Conservation (phyloP, 2,888 invertebrate species). For the Polia nebulosa region DNA sequence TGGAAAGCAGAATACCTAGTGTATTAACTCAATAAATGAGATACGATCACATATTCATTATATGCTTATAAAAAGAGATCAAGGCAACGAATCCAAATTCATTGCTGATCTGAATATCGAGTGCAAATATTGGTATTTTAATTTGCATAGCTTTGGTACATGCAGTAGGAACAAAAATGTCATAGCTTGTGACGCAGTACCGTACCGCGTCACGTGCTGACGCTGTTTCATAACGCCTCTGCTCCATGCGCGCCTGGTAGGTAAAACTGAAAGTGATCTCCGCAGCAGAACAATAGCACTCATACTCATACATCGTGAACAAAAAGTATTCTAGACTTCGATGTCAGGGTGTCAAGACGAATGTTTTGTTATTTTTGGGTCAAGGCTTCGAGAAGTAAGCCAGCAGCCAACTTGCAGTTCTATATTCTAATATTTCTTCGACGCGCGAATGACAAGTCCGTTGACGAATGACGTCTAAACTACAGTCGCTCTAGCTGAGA, state of each 20-base stretch:
- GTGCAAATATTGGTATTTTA: slow-evolving; percentile 43
- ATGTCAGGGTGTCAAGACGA: slow-evolving; percentile 83
- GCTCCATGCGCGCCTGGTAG: slow-evolving; percentile 16
- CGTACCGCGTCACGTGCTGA: slow-evolving; percentile 54
- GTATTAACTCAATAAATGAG: slow-evolving; percentile 38
- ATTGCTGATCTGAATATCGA: slow-evolving; percentile 39
- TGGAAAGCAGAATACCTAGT: slow-evolving; percentile 27
- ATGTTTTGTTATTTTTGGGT: slow-evolving; percentile 86
- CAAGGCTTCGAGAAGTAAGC: slow-evolving; percentile 79
- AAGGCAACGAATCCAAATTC: slow-evolving; percentile 44
- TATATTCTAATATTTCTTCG: slow-evolving; percentile 61
- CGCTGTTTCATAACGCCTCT: slow-evolving; percentile 28
- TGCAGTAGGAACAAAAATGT: slow-evolving; percentile 30
- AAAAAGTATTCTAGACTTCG: slow-evolving; percentile 66
- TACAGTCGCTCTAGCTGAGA: slow-evolving; percentile 7
- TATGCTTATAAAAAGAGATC: slow-evolving; percentile 44
- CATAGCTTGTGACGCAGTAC: slow-evolving; percentile 43
- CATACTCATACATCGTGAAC: slow-evolving; percentile 44
- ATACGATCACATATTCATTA: slow-evolving; percentile 44
- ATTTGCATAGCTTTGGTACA: slow-evolving; percentile 20
- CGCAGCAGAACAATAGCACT: slow-evolving; percentile 55
- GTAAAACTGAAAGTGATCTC: slow-evolving; percentile 59
- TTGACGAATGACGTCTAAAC: slow-evolving; percentile 46
- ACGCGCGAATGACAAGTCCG: slow-evolving; percentile 53
- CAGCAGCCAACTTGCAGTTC: slow-evolving; percentile 73